phyloP scores from a whole-genome alignment of 2,888 invertebrate species.

The Eurytoma adleriae region DNA sequence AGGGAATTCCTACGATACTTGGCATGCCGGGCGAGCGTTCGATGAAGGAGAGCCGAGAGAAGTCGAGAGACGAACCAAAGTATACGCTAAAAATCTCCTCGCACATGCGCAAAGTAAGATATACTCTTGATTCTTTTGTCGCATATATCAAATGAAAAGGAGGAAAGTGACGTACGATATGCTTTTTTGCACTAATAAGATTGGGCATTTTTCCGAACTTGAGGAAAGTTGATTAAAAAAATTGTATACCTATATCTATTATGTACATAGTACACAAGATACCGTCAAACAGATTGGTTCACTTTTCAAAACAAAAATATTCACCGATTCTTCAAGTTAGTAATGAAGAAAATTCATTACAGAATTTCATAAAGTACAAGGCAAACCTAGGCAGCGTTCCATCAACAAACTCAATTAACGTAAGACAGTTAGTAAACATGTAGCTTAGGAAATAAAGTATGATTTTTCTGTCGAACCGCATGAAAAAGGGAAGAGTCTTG shows the following conservation, averaged over 20 bases:
- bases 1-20: slow-evolving; percentile 51
- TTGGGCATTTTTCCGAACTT: slow-evolving; percentile 47
- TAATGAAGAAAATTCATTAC: too few relatives aligned
- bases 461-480: slow-evolving; percentile 55
- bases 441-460: too few relatives aligned
- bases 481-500: slow-evolving; percentile 40
- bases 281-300: not conserved
- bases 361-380: too few relatives aligned
- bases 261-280: too few relatives aligned
- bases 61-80: slow-evolving; percentile 25
- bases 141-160: not conserved
- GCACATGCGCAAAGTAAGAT: slow-evolving; percentile 47
- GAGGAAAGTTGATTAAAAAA: too few relatives aligned
- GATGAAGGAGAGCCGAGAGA: slow-evolving; percentile 13
- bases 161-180: slow-evolving; percentile 15
- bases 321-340: too few relatives aligned
- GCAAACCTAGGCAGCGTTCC: not conserved
- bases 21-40: slow-evolving; percentile 42
- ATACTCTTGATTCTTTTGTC: slow-evolving; percentile 54
- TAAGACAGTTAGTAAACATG: slow-evolving; percentile 40
- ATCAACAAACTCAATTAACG: slow-evolving; percentile 7
- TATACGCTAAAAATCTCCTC: slow-evolving; percentile 19
- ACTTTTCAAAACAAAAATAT: too few relatives aligned
- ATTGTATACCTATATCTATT: too few relatives aligned
- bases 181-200: slow-evolving; percentile 50